phyloP scores from a whole-genome alignment of 2,113 vertebrate species.

The Glaucomys volans region DNA sequence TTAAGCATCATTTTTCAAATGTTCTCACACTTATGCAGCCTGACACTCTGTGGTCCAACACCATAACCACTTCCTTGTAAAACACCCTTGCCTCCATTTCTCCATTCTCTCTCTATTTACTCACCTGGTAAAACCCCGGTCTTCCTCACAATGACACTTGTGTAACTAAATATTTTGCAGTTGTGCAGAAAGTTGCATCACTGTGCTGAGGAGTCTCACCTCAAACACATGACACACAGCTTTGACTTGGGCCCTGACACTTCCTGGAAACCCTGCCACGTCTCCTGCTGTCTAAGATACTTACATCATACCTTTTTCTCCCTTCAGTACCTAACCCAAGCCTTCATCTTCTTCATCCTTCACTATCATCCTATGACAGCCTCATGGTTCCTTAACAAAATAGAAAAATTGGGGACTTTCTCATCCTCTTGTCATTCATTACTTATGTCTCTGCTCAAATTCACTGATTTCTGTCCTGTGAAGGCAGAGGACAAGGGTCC shows the following conservation, averaged over 20 bases:
- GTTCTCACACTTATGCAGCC: neutral
- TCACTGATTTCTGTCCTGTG: neutral
- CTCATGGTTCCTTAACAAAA: neutral
- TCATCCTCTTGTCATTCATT: neutral
- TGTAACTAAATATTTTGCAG: neutral
- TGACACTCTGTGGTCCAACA: neutral
- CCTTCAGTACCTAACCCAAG: neutral
- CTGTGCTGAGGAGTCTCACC: neutral
- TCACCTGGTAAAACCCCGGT: neutral
- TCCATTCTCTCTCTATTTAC: neutral
- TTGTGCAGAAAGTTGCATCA: neutral
- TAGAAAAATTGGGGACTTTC: neutral
- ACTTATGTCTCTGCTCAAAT: accelerated
- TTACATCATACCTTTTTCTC: neutral
- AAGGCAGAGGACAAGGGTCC: neutral
- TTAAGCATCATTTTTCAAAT: neutral
- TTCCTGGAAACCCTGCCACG: neutral
- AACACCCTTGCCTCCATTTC: neutral
- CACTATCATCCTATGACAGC: neutral
- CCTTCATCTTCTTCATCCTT: neutral
- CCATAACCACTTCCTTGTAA: neutral
- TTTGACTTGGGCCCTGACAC: neutral
- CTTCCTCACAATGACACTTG: neutral
- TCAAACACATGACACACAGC: neutral
- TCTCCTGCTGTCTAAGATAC: neutral